Conservation (phyloP, 2,113 vertebrate genomes). For the Larimichthys crocea region DNA sequence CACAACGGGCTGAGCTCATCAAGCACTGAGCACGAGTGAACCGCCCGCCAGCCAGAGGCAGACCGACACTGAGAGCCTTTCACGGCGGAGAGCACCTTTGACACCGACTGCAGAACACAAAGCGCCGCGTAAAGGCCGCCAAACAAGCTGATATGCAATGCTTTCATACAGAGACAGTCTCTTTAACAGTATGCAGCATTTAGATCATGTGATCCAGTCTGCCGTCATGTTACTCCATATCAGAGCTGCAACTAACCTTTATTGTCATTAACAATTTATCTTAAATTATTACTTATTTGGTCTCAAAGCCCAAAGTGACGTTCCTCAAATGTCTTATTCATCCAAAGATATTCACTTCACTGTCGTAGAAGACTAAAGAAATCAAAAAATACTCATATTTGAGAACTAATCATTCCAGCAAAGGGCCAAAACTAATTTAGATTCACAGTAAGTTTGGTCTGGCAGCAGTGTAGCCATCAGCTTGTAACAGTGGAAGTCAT, state of each 20-base stretch:
- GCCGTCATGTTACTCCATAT: background rate
- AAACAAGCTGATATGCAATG: background rate
- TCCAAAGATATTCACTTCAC: too few relatives aligned
- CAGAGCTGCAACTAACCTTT: background rate
- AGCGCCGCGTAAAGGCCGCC: background rate
- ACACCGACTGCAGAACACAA: background rate
- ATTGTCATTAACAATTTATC: too few relatives aligned
- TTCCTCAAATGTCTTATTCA: too few relatives aligned
- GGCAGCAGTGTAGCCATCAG: background rate
- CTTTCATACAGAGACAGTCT: background rate
- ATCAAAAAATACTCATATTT: too few relatives aligned
- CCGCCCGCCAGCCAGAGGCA: slow-evolving; percentile 23
- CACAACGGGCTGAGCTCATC: slow-evolving; percentile 31
- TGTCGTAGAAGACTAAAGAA: too few relatives aligned
- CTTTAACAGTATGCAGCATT: background rate
- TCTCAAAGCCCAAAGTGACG: too few relatives aligned
- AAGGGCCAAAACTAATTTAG: background rate
- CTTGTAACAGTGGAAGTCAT: background rate
- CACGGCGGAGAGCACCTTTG: background rate
- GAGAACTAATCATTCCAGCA: background rate
- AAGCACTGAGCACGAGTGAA: background rate
- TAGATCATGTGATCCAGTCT: background rate
- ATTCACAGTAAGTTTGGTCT: background rate
- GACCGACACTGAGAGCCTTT: background rate
- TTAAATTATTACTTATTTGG: too few relatives aligned